Base-by-base conservation (phyloP, 1,140 invertebrate species). In the Drosophila lini region DNA sequence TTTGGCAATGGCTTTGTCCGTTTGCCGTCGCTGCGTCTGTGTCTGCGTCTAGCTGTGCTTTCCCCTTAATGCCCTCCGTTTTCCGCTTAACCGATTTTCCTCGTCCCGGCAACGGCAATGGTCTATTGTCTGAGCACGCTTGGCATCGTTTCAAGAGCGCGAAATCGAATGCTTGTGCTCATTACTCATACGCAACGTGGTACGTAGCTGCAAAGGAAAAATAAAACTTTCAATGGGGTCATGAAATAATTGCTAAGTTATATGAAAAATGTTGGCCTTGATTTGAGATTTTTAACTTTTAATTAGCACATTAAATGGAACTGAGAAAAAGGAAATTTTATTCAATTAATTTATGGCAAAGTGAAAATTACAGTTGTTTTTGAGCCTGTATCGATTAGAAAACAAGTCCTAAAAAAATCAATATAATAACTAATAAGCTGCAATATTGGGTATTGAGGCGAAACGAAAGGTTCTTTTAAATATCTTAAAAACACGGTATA, bases 101-200 rank as follows among this genome's bases (percentile, higher is more conserved):
- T 7, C 28, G 31, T 41, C 40, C 56, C 41, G 11, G 2, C 44
- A 50, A 16, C 15, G 16, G 13, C 36, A 36, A 59, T 70, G 44
- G 80, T 58, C 67, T 32, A 69, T 74, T 70, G 61, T 78, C 67
- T 64, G 67, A 64, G 57, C 67, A 62, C 74, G 74, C 64, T 78
- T 63, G 71, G 71, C 73, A 67, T 32, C 41, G 59, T 44, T 78
- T 59, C 67, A 78, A 59, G 76, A 55, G 36, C 50, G 28, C 44
- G 50, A 77, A 68, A 77, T 76, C 55, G 31, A 77, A 78, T 41
- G 63, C 50, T 44, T 52, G 19, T 60, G 64, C 64, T 44, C 84
- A 89, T 89, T 89, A 83, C 84, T 84, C 81, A 89, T 89, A 89
- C 80, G 84, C 80, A 84, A 57, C 63, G 80, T 89, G 74, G 83